A percentile compares a stretch with the other conserved stretches of the same genome.
Evolutionary conservation across 2,113 vertebrate genomes (phyloP).

Genomic region (Heliornis fulica): DNA sequence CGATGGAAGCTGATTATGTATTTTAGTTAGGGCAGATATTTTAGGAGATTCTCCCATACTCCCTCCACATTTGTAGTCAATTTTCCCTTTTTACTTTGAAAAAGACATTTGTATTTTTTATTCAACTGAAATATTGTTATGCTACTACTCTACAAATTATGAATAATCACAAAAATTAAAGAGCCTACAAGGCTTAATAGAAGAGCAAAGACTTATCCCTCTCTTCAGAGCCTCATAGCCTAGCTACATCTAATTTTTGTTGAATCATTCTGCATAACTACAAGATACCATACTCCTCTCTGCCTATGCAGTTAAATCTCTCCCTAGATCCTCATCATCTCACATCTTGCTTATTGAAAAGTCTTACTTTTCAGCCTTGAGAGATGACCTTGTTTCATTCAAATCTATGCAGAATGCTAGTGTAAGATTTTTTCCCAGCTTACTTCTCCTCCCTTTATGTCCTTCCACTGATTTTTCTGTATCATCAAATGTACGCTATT

Average conservation of each 20-base stretch:
- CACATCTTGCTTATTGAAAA: constrained; percentile 29
- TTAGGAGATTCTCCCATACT: neutral
- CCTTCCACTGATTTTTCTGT: neutral
- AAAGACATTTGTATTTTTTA: neutral
- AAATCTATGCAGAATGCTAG: neutral
- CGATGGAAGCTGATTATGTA: neutral
- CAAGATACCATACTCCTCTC: constrained; percentile 9
- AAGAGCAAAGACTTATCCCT: neutral
- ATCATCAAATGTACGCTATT: neutral
- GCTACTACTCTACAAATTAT: neutral
- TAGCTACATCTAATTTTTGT: constrained; percentile 1
- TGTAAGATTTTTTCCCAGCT: neutral
- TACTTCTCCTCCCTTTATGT: neutral
- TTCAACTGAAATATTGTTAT: neutral
- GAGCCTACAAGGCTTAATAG: neutral
- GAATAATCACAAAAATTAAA: neutral
- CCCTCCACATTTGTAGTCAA: neutral
- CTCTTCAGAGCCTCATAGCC: neutral
- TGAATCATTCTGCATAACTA: constrained; percentile 34
- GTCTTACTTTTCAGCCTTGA: constrained; percentile 1
- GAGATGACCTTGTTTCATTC: neutral
- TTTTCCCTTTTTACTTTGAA: neutral
- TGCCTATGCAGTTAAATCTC: neutral
- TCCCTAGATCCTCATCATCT: constrained; percentile 35
- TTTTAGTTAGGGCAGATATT: neutral